phyloP scores from a whole-genome alignment of 2,888 invertebrate genomes.

The Parnassius smintheus region DNA sequence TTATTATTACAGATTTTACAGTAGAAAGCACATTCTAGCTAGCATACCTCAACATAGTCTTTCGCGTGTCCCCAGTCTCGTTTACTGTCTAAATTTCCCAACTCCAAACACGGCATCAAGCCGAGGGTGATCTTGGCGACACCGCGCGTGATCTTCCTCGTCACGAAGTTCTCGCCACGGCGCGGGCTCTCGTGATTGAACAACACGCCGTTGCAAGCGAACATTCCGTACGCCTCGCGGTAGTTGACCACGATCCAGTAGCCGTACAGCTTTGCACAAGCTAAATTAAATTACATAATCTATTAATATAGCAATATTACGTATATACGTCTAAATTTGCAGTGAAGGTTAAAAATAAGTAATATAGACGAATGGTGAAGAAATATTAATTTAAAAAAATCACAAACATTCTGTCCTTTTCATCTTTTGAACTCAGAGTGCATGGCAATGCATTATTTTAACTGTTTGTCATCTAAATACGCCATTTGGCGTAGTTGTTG shows the following conservation, averaged over 20 bases:
- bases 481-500: too few relatives aligned
- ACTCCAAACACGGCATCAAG: slow-evolving; percentile 90
- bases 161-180: slow-evolving; percentile 98
- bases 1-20: too few relatives aligned
- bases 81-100: slow-evolving; percentile 97
- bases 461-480: too few relatives aligned
- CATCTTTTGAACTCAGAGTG: too few relatives aligned
- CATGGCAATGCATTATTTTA: too few relatives aligned
- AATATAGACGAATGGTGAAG: too few relatives aligned
- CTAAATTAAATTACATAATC: slow-evolving; percentile 65
- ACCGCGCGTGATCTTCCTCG: slow-evolving; percentile 97
- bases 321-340: too few relatives aligned
- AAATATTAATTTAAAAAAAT: too few relatives aligned
- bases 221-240: slow-evolving; percentile 96
- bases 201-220: slow-evolving; percentile 96
- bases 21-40: not conserved
- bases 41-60: slow-evolving; percentile 93
- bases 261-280: slow-evolving; percentile 96
- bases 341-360: too few relatives aligned
- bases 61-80: slow-evolving; percentile 99
- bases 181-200: slow-evolving; percentile 98
- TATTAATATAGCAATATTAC: too few relatives aligned
- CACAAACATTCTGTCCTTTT: too few relatives aligned
- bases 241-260: slow-evolving; percentile 98
- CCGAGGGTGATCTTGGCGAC: slow-evolving; percentile 98